Evolutionary conservation across 2,888 invertebrate genomes (phyloP).

Genomic region (Brassicogethes aeneus): DNA sequence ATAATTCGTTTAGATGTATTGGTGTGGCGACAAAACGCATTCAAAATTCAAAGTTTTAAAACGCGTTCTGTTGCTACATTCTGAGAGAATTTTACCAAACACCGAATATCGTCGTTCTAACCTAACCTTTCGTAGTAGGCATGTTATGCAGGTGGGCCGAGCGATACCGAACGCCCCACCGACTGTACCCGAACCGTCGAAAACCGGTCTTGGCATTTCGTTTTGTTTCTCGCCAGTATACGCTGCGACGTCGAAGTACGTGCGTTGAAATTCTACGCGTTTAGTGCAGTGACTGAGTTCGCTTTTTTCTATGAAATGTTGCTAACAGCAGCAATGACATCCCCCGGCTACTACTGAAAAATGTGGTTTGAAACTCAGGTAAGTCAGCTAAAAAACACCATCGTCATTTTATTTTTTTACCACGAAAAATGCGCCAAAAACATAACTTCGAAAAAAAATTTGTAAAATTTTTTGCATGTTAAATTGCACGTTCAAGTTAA

Average conservation of each 20-base stretch:
- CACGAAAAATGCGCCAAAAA: too few relatives aligned
- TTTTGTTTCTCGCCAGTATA: slow-evolving; percentile 25
- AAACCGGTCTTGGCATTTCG: slow-evolving; percentile 40
- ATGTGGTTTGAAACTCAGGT: slow-evolving; percentile 44
- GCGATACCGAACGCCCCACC: slow-evolving; percentile 7
- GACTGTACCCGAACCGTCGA: too few relatives aligned
- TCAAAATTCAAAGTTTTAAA: slow-evolving; percentile 1
- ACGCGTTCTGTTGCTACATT: not conserved
- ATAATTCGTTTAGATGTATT: not conserved
- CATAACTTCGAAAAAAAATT: too few relatives aligned
- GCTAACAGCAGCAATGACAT: slow-evolving; percentile 38
- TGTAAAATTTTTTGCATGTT: too few relatives aligned
- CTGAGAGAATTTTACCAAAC: slow-evolving; percentile 8
- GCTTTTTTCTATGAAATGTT: slow-evolving; percentile 33
- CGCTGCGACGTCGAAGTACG: slow-evolving; percentile 23
- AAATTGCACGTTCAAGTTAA: too few relatives aligned
- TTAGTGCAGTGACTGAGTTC: slow-evolving; percentile 25
- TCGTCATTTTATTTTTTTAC: too few relatives aligned
- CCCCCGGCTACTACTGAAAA: slow-evolving; percentile 35
- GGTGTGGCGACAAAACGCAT: not conserved
- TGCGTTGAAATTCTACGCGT: slow-evolving; percentile 18
- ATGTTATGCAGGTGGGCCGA: slow-evolving; percentile 50
- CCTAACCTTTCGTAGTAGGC: slow-evolving; percentile 37
- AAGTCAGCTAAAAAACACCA: too few relatives aligned
- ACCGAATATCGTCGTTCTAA: slow-evolving; percentile 14